Evolutionary conservation across 2,113 vertebrate genomes (phyloP), one percentile per base, ranked within the genome.

Genomic region (Otis tarda): DNA sequence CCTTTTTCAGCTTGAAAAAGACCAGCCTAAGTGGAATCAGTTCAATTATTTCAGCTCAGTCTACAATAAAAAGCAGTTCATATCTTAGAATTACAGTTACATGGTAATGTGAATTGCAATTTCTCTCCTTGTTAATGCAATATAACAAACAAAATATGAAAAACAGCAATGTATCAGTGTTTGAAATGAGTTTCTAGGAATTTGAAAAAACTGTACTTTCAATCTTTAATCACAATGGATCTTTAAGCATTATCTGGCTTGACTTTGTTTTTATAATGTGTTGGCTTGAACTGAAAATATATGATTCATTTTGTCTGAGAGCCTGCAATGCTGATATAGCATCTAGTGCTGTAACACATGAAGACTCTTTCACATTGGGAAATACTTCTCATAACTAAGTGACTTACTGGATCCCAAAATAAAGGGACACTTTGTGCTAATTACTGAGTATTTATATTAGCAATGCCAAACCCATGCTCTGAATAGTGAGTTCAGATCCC

Each of bases 1-100:
- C 4, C 35, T 78, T 79, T 71, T 76, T 39, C 84, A 83, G 14
- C 56, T 14, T 79, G 65, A 71, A 75, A 70, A 91, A 76, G 43
- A 52, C 64, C 14, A 52, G 60, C 78, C 57, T 39, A 27, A 65
- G 59, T 86, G 50, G 63, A 73, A 94, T 88, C 67, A 71, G 43
- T 77, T 89, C 27, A 89, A 73, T 95, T 94, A 93, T 91, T 95
- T 64, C 61, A 73, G 57, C 70, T 73, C 33, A 50, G 77, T 65
- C 50, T 61, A 24, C 70, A 94, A 39, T 50, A 45, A 84, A 55
- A 87, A 67, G 27, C 49, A 64, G 45, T 20, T 87, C 27, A 37
- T 93, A 65, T 59, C 53, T 85, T 85, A 61, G 74, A 94, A 87
- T 85, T 87, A 45, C 39, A 93, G 87, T 79, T 56, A 53, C 35